phyloP scores from a whole-genome alignment of 2,797 vertebrate genomes.

The Tauraco hartlaubi region DNA sequence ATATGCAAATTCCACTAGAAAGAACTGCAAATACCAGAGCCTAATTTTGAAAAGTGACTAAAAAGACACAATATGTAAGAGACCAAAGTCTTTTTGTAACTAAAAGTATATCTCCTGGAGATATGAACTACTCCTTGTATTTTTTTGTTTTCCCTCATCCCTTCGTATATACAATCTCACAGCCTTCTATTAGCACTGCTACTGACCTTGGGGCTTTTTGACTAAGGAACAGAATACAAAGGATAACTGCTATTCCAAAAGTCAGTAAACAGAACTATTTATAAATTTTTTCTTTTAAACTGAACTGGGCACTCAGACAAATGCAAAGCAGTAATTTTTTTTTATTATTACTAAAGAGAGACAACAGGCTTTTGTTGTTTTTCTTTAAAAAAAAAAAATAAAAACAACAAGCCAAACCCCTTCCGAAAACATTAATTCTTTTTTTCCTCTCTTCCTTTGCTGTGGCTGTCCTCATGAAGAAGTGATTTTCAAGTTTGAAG shows the following conservation, averaged over 20 bases:
- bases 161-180: background rate
- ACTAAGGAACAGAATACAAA: background rate
- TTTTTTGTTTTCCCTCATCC: background rate
- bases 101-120: background rate
- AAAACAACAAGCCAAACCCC: background rate
- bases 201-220: background rate
- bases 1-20: background rate
- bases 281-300: background rate
- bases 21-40: background rate
- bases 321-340: background rate
- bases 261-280: background rate
- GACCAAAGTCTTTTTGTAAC: background rate
- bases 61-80: background rate
- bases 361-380: background rate
- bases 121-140: background rate
- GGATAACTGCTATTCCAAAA: background rate
- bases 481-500: background rate
- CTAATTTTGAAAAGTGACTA: background rate
- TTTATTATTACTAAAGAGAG: background rate
- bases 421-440: too few relatives aligned
- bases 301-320: background rate
- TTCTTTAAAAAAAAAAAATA: background rate
- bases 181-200: background rate
- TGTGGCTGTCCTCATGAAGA: background rate
- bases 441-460: background rate